phyloP scores from a whole-genome alignment of 2,888 invertebrate species.

The Aspidiotus rigidus region DNA sequence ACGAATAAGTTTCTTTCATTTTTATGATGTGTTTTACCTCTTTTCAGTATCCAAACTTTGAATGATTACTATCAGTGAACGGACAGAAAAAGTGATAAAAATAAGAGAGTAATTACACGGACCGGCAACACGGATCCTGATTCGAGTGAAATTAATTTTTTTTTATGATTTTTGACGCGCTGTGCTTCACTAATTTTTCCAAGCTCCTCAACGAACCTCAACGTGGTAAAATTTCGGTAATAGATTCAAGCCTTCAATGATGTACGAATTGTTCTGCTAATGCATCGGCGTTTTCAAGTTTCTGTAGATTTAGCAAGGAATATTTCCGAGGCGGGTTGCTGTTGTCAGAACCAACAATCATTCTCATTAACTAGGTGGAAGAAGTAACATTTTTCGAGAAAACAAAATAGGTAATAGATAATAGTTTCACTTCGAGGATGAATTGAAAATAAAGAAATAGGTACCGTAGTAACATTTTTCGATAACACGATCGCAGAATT shows the following conservation, averaged over 20 bases:
- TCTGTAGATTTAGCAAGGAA: no score
- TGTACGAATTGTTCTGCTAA: no score
- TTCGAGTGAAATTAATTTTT: slow-evolving; percentile 2
- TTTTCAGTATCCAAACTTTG: slow-evolving; percentile 2
- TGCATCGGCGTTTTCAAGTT: no score
- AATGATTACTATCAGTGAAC: slow-evolving; percentile 4
- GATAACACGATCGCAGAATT: no score
- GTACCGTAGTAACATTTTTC: no score
- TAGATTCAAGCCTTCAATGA: background rate
- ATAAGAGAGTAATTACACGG: slow-evolving; percentile 1
- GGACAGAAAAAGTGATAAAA: background rate
- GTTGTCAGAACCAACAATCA: no score
- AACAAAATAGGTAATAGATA: no score
- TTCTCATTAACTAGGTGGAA: no score
- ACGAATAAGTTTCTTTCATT: slow-evolving; percentile 1
- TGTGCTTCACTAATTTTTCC: slow-evolving; percentile 4
- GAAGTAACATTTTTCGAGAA: no score
- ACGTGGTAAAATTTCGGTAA: slow-evolving; percentile 1
- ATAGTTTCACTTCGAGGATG: no score
- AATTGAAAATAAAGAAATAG: no score
- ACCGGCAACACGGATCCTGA: slow-evolving; percentile 4
- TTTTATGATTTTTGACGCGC: slow-evolving; percentile 4
- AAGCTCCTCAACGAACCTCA: slow-evolving; percentile 4
- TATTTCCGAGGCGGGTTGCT: no score
- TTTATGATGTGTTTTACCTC: slow-evolving; percentile 4